Percentiles rank a stretch among this genome's conserved stretches.
Conservation (phyloP, 2,797 vertebrate genomes). For the Kryptopterus vitreolus region DNA sequence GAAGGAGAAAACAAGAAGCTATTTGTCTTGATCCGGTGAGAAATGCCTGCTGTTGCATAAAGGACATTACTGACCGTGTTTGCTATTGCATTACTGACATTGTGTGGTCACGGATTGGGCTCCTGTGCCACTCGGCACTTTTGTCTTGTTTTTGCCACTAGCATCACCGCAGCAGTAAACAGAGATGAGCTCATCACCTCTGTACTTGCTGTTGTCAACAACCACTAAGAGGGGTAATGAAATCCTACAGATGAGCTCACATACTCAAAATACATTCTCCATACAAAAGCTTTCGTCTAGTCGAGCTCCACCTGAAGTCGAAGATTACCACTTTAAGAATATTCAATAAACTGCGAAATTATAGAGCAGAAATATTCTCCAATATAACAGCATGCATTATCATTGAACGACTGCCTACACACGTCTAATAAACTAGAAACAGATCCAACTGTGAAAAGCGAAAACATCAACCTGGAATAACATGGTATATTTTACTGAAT, state of each 20-base stretch:
- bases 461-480: neutral
- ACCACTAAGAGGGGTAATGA: slow-evolving; percentile 40
- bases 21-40: slow-evolving; percentile 34
- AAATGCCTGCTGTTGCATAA: slow-evolving; percentile 30
- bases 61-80: slow-evolving; percentile 21
- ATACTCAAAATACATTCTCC: slow-evolving; percentile 30
- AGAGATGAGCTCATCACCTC: slow-evolving; percentile 42
- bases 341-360: neutral
- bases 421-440: neutral
- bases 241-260: slow-evolving; percentile 43
- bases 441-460: neutral
- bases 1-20: slow-evolving; percentile 28
- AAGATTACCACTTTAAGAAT: neutral
- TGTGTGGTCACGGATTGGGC: slow-evolving; percentile 25
- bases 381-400: neutral
- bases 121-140: slow-evolving; percentile 22
- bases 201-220: slow-evolving; percentile 36
- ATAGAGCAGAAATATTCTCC: neutral
- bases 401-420: neutral
- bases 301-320: neutral
- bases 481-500: neutral
- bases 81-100: slow-evolving; percentile 39
- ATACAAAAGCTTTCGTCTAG: neutral
- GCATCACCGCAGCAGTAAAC: slow-evolving; percentile 36
- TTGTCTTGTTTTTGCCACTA: slow-evolving; percentile 9